Base-by-base conservation (phyloP, 2,113 vertebrate species). In the Leuciscus idus region DNA sequence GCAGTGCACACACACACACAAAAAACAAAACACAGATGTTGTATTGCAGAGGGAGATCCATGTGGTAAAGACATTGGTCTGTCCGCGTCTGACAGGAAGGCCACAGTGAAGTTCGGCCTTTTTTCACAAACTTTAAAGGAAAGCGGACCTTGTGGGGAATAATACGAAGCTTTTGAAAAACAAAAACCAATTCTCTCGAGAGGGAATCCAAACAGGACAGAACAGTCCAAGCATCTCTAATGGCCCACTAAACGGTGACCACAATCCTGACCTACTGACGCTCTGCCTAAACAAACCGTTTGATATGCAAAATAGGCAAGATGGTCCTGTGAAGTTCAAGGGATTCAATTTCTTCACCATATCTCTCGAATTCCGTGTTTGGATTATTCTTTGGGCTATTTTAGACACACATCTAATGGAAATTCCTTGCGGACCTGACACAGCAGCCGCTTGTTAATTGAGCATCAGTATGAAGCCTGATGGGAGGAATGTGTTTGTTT, bases 401-500 rank as follows among this genome's bases (percentile, higher is more conserved):
- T 33, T 10, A 82, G 62, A 52, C 80, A 52, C 30, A 50, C 46
- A 15, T 36, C 80, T 82, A 82, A 82, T 52, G 46, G 46, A 70
- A 82, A 82, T 82, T 82, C 43, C 62, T 50, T 11, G 28, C 10
- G 55, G 80, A 52, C 46, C 64, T 59, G 26, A 61, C 21, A 57
- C 52, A 73, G 52, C 70, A 81, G 57, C n/a, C 33, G 23, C 52
- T 64, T 77, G 59, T 52, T 74, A 83, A 72, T 43, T 72, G 59
- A 82, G 62, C 39, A 82, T 82, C 80, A 68, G 39, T 82, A 68
- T 68, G 80, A 52, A 82, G n/a, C 43, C 33, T 59, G 57, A 30
- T 43, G 23, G 78, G 43, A 66, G 80, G 62, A 82, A 82, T 82
- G 80, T 50, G 80, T 76, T 61, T 74, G 83, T 75, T 75, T 75